Percentiles rank a stretch among this genome's conserved stretches.
Conservation (phyloP, 2,888 invertebrate species). For the Mimas tiliae region DNA sequence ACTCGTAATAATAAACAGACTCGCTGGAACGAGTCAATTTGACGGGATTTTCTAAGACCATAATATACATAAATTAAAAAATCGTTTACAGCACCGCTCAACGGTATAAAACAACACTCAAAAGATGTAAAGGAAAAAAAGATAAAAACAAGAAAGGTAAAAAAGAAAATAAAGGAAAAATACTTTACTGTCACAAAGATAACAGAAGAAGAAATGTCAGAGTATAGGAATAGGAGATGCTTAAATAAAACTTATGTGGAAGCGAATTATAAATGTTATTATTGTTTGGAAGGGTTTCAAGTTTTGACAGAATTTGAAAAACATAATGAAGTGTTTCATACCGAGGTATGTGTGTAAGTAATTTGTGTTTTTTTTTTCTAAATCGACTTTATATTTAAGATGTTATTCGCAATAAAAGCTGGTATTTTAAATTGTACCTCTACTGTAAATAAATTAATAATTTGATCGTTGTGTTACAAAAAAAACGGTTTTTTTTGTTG, state of each 20-base stretch:
- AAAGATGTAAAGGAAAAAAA: conserved; percentile 26
- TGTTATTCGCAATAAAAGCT: no score
- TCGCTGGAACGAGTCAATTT: no score
- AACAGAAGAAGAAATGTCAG: conserved; percentile 44
- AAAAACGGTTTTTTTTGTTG: no score
- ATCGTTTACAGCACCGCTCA: not conserved
- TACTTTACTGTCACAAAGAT: conserved; percentile 41
- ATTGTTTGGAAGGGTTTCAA: conserved; percentile 52
- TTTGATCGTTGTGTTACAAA: no score
- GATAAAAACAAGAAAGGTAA: conserved; percentile 36
- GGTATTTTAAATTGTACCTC: no score
- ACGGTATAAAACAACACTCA: not conserved
- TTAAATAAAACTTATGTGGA: conserved; percentile 35
- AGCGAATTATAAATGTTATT: conserved; percentile 55
- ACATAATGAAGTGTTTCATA: conserved; percentile 53
- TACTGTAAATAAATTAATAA: no score
- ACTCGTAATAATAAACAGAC: no score
- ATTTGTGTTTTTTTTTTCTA: not conserved
- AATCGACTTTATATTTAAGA: not conserved
- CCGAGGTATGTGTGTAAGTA: conserved; percentile 45
- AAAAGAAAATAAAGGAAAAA: conserved; percentile 36
- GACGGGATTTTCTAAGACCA: no score
- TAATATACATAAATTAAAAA: no score
- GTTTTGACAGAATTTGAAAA: conserved; percentile 41
- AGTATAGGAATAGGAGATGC: conserved; percentile 40